phyloP scores from a whole-genome alignment of 2,797 vertebrate species.

The Lithobates pipiens region DNA sequence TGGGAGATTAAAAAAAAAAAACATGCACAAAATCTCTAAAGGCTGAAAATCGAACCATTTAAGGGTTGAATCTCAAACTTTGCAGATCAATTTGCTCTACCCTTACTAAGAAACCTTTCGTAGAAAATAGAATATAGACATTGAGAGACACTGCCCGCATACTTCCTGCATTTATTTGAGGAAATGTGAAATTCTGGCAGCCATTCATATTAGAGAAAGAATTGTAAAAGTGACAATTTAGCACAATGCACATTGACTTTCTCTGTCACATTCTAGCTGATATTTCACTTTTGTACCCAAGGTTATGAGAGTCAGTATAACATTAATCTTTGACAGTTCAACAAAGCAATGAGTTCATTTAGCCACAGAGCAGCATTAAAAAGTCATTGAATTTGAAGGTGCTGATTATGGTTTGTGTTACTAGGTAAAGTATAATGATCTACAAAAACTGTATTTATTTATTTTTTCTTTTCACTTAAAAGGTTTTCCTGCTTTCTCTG shows the following conservation, averaged over 20 bases:
- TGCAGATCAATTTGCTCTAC: background rate
- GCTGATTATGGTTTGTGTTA: slow-evolving; percentile 38
- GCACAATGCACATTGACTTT: slow-evolving; percentile 40
- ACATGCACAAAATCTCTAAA: background rate
- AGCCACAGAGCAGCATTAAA: slow-evolving; percentile 69
- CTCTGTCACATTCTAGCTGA: slow-evolving; percentile 46
- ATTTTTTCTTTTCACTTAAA: background rate
- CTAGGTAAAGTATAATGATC: slow-evolving; percentile 13
- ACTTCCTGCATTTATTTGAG: slow-evolving; percentile 8
- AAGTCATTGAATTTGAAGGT: slow-evolving; percentile 40
- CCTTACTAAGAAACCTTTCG: background rate
- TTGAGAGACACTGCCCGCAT: background rate
- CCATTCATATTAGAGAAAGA: slow-evolving; percentile 47
- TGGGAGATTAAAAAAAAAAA: too few relatives aligned
- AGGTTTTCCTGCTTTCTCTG: background rate
- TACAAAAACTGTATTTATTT: slow-evolving; percentile 32
- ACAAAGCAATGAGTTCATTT: slow-evolving; percentile 66
- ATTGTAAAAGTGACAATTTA: slow-evolving; percentile 53
- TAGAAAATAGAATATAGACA: background rate
- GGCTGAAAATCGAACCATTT: too few relatives aligned
- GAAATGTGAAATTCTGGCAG: slow-evolving; percentile 31
- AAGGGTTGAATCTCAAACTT: background rate
- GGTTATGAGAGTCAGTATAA: slow-evolving; percentile 76
- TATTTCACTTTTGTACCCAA: slow-evolving; percentile 65
- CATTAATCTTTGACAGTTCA: slow-evolving; percentile 73